Evolutionary conservation across 53 echinoderm and acorn worm genomes (phyloP).

Genomic region (Zoroaster sp.): DNA sequence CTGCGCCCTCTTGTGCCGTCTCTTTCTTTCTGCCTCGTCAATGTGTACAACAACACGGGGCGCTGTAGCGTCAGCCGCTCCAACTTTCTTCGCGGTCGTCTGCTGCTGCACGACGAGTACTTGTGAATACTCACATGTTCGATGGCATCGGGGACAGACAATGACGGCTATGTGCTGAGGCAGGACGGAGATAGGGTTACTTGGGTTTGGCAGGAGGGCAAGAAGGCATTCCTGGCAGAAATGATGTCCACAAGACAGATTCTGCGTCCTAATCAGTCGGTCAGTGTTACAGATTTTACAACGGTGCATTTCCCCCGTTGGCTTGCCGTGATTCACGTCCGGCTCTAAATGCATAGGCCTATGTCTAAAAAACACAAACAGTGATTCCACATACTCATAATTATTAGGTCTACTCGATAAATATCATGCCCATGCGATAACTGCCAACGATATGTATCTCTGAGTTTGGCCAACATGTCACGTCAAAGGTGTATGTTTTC

Average conservation of each 20-base stretch:
- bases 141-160: constrained; percentile 6
- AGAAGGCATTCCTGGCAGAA: constrained; percentile 29
- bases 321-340: background rate
- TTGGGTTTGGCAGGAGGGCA: constrained; percentile 8
- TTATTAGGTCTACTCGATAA: too few relatives aligned
- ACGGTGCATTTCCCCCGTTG: background rate
- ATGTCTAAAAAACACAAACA: too few relatives aligned
- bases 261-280: background rate
- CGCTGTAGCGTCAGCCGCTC: background rate
- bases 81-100: background rate
- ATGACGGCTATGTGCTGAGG: constrained; percentile 14
- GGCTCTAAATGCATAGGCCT: too few relatives aligned
- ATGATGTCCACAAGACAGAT: constrained; percentile 11
- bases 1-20: constrained; percentile 37
- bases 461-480: too few relatives aligned
- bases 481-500: too few relatives aligned
- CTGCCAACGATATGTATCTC: too few relatives aligned
- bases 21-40: constrained; percentile 3
- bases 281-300: constrained; percentile 7
- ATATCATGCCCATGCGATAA: too few relatives aligned
- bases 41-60: background rate
- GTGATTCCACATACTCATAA: too few relatives aligned
- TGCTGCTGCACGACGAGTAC: background rate
- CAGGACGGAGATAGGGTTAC: background rate
- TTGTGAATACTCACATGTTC: constrained; percentile 13